These are phyloP conservation scores for Crotalus adamanteus DNA, from an alignment of 2,797 vertebrate genomes.

Conservation along the genomic window DNA sequence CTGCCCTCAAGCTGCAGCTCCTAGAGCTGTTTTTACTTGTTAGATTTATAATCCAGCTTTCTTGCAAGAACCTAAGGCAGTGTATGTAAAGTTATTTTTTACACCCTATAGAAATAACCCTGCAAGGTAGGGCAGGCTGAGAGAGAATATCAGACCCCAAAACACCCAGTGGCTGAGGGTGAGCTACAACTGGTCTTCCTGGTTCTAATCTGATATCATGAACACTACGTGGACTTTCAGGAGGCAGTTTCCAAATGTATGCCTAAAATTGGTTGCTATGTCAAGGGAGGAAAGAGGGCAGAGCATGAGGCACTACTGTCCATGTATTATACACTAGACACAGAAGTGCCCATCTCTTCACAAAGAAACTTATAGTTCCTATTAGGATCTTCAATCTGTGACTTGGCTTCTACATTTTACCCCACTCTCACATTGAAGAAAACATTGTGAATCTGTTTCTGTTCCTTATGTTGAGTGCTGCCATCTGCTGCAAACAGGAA, in stretches of 20 bases:
- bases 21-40: not conserved
- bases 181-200: not conserved
- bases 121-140: not conserved
- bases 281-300: not conserved
- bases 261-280: not conserved
- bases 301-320: not conserved
- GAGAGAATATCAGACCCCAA: not conserved
- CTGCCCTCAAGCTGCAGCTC: not conserved
- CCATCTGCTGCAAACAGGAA: not conserved
- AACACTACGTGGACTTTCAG: not conserved
- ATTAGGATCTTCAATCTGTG: not conserved
- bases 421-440: too few relatives aligned
- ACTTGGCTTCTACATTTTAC: not conserved
- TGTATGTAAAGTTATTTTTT: not conserved
- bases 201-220: not conserved
- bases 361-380: not conserved
- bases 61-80: not conserved
- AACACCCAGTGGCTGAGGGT: not conserved
- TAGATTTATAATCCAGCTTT: not conserved
- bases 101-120: not conserved
- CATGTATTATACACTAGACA: not conserved
- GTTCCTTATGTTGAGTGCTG: too few relatives aligned
- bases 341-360: not conserved
- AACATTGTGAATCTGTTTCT: not conserved
- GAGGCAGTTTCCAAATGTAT: not conserved